Base-by-base conservation (phyloP, 1,140 invertebrate genomes). In the Sinonovacula constricta region DNA sequence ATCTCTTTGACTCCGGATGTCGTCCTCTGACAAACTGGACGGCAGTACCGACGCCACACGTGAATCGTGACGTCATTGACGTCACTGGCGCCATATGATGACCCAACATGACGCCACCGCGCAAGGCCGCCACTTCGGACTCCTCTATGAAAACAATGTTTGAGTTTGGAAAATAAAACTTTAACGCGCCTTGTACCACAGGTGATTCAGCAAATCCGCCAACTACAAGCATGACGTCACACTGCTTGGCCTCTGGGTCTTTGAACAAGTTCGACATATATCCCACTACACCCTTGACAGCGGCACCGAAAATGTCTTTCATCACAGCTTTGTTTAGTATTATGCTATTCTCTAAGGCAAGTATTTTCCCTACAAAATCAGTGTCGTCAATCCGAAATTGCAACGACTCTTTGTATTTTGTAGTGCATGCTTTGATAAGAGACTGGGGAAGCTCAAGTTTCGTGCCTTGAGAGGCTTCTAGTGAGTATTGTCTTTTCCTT, bases 101-200 rank as follows among this genome's bases (percentile, higher is more conserved):
- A 10, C 75, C 75, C 18, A 78, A 31, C 3, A 68, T 26, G 5
- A 78, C 66, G 12, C 66, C 75, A 7, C 75, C 75, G 15, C 33
- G 7, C 31, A 78, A 49, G 15, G 53, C 59, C 4, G 54, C 31
- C 22, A 78, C 36, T 0, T 49, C 66, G 26, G 65, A 65, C 24
- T 69, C 56, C 2, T 62, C 45, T 14, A 54, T 14, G n/a, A 34
- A 59, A 33, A 78, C 33, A 30, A 78, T 49, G 22, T 70, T 60
- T 24, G 75, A 69, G n/a, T 69, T 78, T 18, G 75, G 75, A 60
- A 78, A 78, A 63, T 78, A 78, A 51, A 78, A 78, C 51, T 54
- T 59, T 4, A 53, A 49, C 22, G 75, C 75, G 39, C 75, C 75
- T 24, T 26, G 14, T 0, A 78, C 56, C 14, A 78, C 75, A 0